These are phyloP conservation scores for Lepidocyrtinus sp. DNA, from an alignment of 2,888 invertebrate genomes.

Conservation along the genomic window DNA sequence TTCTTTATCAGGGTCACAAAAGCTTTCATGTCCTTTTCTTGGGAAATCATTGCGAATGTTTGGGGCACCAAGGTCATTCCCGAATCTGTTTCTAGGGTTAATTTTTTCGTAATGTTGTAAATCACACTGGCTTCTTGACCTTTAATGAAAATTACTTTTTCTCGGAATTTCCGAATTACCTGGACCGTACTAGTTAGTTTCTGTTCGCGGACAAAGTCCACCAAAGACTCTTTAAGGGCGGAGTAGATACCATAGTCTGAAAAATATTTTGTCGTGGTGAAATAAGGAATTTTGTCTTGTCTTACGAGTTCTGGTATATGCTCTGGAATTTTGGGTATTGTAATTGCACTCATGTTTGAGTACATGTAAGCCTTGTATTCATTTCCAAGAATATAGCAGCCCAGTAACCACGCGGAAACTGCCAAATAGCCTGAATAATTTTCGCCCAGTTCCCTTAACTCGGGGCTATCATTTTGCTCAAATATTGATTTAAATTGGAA, in stretches of 20 bases:
- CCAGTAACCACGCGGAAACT: conserved; percentile 18
- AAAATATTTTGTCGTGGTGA: conserved; percentile 29
- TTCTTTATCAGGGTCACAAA: conserved; percentile 17
- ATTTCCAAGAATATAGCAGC: conserved; percentile 28
- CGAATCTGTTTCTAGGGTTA: background rate
- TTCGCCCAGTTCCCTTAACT: background rate
- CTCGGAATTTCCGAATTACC: background rate
- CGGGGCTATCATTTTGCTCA: conserved; percentile 13
- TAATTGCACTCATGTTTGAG: conserved; percentile 33
- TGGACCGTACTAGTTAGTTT: background rate
- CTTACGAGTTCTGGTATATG: conserved; percentile 25
- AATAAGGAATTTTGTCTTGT: conserved; percentile 27
- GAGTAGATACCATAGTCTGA: conserved; percentile 6
- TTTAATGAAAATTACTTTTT: background rate
- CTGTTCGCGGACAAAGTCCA: background rate
- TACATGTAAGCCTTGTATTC: conserved; percentile 47
- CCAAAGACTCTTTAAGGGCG: conserved; percentile 21
- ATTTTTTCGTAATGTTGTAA: conserved; percentile 4
- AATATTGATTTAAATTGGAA: conserved; percentile 17
- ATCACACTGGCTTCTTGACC: background rate
- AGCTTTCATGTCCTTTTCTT: conserved; percentile 2
- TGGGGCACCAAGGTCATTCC: background rate
- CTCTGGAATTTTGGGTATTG: conserved; percentile 23
- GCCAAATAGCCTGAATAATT: background rate
- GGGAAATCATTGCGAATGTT: conserved; percentile 22